Base-by-base conservation (phyloP, 2,888 invertebrate species). In the Biston stratarius region DNA sequence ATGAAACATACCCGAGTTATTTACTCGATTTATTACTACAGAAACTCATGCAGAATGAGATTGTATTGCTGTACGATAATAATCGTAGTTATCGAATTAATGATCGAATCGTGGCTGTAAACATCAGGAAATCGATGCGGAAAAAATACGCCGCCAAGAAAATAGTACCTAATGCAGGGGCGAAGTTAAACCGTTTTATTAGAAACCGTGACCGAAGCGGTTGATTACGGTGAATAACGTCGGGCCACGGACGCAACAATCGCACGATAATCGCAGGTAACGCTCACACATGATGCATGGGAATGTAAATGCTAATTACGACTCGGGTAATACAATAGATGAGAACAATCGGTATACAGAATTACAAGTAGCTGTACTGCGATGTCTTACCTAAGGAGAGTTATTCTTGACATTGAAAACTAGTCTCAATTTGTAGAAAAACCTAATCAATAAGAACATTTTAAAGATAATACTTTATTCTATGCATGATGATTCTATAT, bases 141-240 rank as follows among this genome's bases (percentile, higher is more conserved):
- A 71, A 72, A 69, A 71, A 71, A 64, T 58, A 57, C 59, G 58
- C 49, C 38, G 49, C 56, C 51, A 71, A 72, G 72, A 65, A 75
- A 74, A 75, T 69, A 44, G 63, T 61, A n/a, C n/a, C n/a, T n/a
- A 64, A 40, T 51, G 58, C 55, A 69, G 59, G 67, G 57, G 55
- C 63, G 15, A 51, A 61, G 61, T 61, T 58, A 49, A 64, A 68
- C 61, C 52, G 72, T 74, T 77, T 76, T 76, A 66, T 76, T 76
- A 76, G 80, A 80, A 80, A 77, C 83, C 82, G 80, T 83, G 83
- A 82, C 80, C 76, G 75, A 73, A 72, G 68, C 72, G 69, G 75
- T 73, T 80, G 75, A 82, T 83, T 76, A 80, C 74, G 74, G 75
- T 79, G 74, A 77, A 74, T 74, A 77, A 72, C 72, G 74, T 70